Percentiles rank a stretch among this genome's conserved stretches.
Evolutionary conservation across 2,113 vertebrate species (phyloP).

Genomic region (Indri indri): DNA sequence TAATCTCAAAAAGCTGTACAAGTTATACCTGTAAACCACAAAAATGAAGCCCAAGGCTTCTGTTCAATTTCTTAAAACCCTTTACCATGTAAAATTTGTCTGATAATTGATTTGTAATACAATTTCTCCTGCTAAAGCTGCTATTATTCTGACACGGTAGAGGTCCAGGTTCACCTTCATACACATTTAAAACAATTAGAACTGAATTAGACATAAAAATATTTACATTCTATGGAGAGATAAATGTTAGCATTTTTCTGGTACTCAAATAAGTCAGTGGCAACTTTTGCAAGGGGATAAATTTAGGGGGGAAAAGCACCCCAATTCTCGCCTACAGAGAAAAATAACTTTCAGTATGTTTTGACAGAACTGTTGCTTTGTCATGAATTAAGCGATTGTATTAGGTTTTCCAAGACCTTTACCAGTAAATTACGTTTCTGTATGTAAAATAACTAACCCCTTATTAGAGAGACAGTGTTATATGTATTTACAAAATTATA

Average conservation of each 20-base stretch:
- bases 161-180: slow-evolving; percentile 80
- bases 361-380: slow-evolving; percentile 85
- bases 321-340: slow-evolving; percentile 56
- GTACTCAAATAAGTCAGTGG: slow-evolving; percentile 80
- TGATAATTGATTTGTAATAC: slow-evolving; percentile 81
- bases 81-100: slow-evolving; percentile 82
- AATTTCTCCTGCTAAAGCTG: slow-evolving; percentile 86
- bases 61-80: slow-evolving; percentile 82
- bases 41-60: slow-evolving; percentile 80
- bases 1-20: slow-evolving; percentile 76
- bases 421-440: slow-evolving; percentile 86
- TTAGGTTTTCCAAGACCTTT: slow-evolving; percentile 85
- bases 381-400: slow-evolving; percentile 85
- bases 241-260: slow-evolving; percentile 77
- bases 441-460: slow-evolving; percentile 86
- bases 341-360: slow-evolving; percentile 80
- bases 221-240: slow-evolving; percentile 74
- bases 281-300: slow-evolving; percentile 81
- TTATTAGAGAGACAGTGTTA: slow-evolving; percentile 88
- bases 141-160: slow-evolving; percentile 85
- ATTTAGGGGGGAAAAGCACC: slow-evolving; percentile 66
- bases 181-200: slow-evolving; percentile 75
- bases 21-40: slow-evolving; percentile 78
- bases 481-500: slow-evolving; percentile 83
- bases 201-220: slow-evolving; percentile 72